Percentiles rank a stretch among this genome's conserved stretches.
Evolutionary conservation across 2,888 invertebrate species (phyloP).

Genomic region (Heliconius hortense): DNA sequence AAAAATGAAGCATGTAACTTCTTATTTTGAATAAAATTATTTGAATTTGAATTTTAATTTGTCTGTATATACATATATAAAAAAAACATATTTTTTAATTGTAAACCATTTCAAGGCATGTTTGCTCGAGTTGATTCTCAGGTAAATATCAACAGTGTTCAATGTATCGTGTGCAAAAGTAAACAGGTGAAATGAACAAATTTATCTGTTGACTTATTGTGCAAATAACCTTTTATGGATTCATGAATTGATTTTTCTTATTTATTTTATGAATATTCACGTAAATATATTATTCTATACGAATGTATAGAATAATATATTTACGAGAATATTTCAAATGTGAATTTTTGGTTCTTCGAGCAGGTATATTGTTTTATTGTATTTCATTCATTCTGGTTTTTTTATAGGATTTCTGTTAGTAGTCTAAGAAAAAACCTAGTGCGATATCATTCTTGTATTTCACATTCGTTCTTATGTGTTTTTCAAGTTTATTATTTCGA

Average conservation of each 20-base stretch:
- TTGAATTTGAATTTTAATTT: too few relatives aligned
- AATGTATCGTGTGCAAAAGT: conserved; percentile 23
- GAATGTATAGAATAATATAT: neutral
- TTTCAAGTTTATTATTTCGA: neutral
- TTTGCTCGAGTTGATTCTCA: conserved; percentile 20
- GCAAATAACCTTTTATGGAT: conserved; percentile 8
- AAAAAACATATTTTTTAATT: neutral
- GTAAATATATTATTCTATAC: too few relatives aligned
- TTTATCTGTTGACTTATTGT: conserved; percentile 21
- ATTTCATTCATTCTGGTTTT: too few relatives aligned
- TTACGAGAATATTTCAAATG: neutral
- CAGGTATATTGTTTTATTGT: neutral
- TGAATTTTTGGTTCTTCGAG: neutral
- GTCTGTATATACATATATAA: too few relatives aligned
- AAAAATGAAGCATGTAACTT: too few relatives aligned
- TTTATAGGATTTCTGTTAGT: neutral
- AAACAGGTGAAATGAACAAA: conserved; percentile 31
- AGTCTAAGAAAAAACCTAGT: neutral
- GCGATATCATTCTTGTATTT: neutral
- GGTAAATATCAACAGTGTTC: conserved; percentile 30
- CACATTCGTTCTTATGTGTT: neutral
- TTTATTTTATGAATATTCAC: conserved; percentile 10
- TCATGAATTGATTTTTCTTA: neutral
- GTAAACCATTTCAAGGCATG: neutral
- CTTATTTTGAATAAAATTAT: too few relatives aligned